Conservation (phyloP, 2,797 vertebrate genomes). For the Acanthurus tractus region DNA sequence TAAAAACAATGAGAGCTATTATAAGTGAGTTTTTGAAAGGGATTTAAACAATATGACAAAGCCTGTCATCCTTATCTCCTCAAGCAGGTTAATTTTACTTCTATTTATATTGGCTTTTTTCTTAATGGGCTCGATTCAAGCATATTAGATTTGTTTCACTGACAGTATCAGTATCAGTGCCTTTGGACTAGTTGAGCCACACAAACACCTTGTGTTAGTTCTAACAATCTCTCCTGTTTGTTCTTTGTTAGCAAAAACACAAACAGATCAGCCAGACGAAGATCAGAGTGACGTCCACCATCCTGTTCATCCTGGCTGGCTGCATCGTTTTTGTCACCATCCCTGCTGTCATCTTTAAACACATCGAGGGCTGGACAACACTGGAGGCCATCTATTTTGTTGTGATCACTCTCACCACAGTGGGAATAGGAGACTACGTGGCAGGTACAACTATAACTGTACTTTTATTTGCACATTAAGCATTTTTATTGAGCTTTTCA, state of each 20-base stretch:
- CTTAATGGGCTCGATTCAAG: neutral
- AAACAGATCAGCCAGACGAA: constrained; percentile 98
- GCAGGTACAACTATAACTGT: constrained; percentile 87
- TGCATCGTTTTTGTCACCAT: constrained; percentile 97
- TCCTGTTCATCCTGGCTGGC: constrained; percentile 96
- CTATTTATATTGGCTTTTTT: too few species aligned
- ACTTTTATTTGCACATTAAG: neutral
- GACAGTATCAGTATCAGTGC: neutral
- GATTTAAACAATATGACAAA: too few species aligned
- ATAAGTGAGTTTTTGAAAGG: too few species aligned
- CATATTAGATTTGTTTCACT: neutral
- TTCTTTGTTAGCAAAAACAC: constrained; percentile 91
- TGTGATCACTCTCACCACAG: constrained; percentile 96
- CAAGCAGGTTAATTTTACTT: too few species aligned
- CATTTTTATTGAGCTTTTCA: neutral
- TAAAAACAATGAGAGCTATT: too few species aligned
- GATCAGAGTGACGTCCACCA: constrained; percentile 96
- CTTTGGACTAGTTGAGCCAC: neutral
- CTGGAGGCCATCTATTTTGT: constrained; percentile 98
- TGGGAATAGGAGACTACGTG: constrained; percentile 98
- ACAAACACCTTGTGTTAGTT: constrained; percentile 8
- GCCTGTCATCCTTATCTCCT: too few species aligned
- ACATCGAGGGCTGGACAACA: constrained; percentile 95
- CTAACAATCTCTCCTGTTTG: constrained; percentile 17
- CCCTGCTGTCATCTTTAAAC: constrained; percentile 95